These are phyloP conservation scores for Bellardia pandia DNA, from an alignment of 2,888 invertebrate species.

Conservation along the genomic window DNA sequence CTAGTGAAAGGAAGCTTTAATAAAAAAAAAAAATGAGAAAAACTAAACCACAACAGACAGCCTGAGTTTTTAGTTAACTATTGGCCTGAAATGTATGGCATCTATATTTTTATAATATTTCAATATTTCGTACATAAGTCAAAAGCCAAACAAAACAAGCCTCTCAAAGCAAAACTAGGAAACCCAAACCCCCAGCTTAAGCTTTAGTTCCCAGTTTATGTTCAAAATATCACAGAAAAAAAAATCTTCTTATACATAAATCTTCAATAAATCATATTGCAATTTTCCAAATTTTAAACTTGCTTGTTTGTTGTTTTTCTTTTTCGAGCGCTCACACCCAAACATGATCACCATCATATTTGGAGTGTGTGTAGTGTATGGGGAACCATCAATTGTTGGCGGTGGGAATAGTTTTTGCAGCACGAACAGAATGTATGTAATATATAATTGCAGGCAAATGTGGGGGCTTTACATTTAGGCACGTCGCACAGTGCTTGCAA, in stretches of 20 bases:
- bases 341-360: conserved; percentile 26
- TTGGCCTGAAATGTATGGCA: conserved; percentile 28
- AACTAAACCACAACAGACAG: conserved; percentile 54
- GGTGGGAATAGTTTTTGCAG: conserved; percentile 26
- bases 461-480: conserved; percentile 31
- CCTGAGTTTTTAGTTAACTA: neutral
- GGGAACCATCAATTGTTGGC: conserved; percentile 29
- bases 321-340: conserved; percentile 30
- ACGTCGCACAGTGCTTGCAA: conserved; percentile 12
- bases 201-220: neutral
- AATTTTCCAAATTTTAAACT: conserved; percentile 28
- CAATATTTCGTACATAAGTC: neutral
- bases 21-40: neutral
- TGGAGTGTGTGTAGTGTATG: neutral
- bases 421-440: neutral
- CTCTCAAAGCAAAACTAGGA: neutral
- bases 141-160: conserved; percentile 13
- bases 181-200: conserved; percentile 1
- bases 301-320: neutral
- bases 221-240: neutral
- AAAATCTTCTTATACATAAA: neutral
- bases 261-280: conserved; percentile 28
- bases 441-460: neutral
- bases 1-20: conserved; percentile 66
- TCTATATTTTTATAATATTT: no score